Percentiles rank a stretch among this genome's conserved stretches.
phyloP scores from a whole-genome alignment of 2,888 invertebrate species.

The Arenicola marina region DNA sequence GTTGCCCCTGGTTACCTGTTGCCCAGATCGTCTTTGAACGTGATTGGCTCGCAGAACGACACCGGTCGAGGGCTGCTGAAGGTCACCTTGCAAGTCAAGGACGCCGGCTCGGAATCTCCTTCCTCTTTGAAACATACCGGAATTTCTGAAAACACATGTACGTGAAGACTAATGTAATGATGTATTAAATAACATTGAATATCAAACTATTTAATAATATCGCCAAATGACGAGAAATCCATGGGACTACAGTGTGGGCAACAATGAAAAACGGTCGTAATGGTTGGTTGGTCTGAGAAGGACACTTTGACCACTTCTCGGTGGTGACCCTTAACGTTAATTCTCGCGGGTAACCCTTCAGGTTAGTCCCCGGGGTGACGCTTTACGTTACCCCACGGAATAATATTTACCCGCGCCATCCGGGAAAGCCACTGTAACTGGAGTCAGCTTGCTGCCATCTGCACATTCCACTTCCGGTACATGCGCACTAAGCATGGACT shows the following conservation, averaged over 20 bases:
- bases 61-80: conserved; percentile 52
- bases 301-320: too few relatives aligned
- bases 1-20: conserved; percentile 44
- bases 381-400: too few relatives aligned
- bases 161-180: too few relatives aligned
- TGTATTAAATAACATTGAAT: too few relatives aligned
- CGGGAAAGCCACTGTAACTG: conserved; percentile 51
- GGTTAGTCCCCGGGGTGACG: too few relatives aligned
- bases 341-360: too few relatives aligned
- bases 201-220: too few relatives aligned
- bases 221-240: too few relatives aligned
- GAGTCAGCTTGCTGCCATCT: conserved; percentile 50
- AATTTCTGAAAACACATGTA: conserved; percentile 16
- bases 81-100: conserved; percentile 40
- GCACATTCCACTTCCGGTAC: conserved; percentile 53
- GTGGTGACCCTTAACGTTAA: too few relatives aligned
- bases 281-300: too few relatives aligned
- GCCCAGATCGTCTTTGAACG: conserved; percentile 49
- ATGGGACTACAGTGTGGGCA: too few relatives aligned
- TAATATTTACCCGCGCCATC: conserved; percentile 44
- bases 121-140: conserved; percentile 12
- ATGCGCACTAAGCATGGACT: conserved; percentile 40
- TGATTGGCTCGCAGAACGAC: conserved; percentile 49
- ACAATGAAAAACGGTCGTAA: too few relatives aligned
- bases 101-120: neutral